Percentiles rank a stretch among this genome's conserved stretches.
phyloP scores from a whole-genome alignment of 2,797 vertebrate species.

The Leptoclinus maculatus region DNA sequence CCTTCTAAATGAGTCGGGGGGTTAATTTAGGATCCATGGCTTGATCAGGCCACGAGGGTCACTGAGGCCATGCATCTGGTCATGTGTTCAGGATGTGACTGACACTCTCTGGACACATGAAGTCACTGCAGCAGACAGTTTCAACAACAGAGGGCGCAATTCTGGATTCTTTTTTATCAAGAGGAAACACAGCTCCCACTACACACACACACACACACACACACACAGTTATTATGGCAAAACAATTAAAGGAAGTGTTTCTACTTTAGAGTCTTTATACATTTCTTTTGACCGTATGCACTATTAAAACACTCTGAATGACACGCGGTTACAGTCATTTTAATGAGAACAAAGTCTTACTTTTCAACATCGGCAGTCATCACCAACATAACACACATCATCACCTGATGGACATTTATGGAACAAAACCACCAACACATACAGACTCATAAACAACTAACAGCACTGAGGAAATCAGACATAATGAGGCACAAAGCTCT shows the following conservation, averaged over 20 bases:
- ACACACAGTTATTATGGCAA: not conserved
- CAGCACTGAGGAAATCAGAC: not conserved
- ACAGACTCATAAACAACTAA: not conserved
- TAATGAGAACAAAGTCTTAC: not conserved
- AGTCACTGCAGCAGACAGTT: slow-evolving; percentile 29
- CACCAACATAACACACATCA: slow-evolving; percentile 2
- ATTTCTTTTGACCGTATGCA: not conserved
- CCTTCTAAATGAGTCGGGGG: slow-evolving; percentile 57
- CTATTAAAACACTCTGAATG: not conserved
- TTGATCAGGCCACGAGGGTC: slow-evolving; percentile 62
- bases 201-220: too few relatives aligned
- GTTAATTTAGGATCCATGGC: slow-evolving; percentile 59
- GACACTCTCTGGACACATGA: slow-evolving; percentile 42
- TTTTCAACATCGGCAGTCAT: slow-evolving; percentile 14
- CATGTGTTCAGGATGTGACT: not conserved
- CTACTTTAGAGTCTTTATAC: not conserved
- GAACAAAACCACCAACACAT: not conserved
- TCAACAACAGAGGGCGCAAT: slow-evolving; percentile 4
- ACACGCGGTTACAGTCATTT: slow-evolving; percentile 22
- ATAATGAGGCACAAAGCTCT: not conserved
- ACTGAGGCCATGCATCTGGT: slow-evolving; percentile 46
- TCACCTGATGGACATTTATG: slow-evolving; percentile 1
- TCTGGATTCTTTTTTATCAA: not conserved
- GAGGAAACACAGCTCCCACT: not conserved
- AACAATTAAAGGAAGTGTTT: not conserved